Evolutionary conservation across 30 jellyfish, hydroid and myxozoan species (phyloP), one percentile per base, ranked within the genome.

Genomic region (Pelagia noctiluca): DNA sequence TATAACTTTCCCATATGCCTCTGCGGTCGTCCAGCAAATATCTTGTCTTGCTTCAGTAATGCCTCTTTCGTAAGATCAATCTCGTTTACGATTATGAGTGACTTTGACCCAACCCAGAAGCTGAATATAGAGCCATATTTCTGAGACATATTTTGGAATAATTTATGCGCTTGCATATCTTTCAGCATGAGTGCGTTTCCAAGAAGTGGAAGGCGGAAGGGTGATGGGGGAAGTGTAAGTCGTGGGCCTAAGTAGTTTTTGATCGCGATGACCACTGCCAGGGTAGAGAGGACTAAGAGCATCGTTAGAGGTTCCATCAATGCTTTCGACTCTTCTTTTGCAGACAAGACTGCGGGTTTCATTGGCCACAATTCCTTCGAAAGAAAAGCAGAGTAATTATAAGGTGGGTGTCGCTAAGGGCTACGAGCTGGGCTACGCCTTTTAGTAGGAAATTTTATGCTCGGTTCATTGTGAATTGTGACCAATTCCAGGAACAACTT

Each of bases 71-170:
- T 60, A 26, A 49, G 29, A 60, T 62, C 54, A 7, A 53, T 36
- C 38, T 85, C 89, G 72, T 63, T 71, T 3, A 74, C 72, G 49
- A 85, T 47, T 5, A 73, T 69, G 46, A 65, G 71, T 54, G 95
- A 84, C 33, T 33, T 85, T 63, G 48, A n/a, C 10, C 89, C 95
- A 8, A 85, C 49, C 95, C 95, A 85, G 52, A 85, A 71, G 42
- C 84, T 85, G 75, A 73, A 30, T 23, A 85, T 63, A 2, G 76
- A 48, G 21, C 95, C 95, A 24, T 47, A 54, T 35, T 0, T 73
- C 53, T 73, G 46, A 19, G 88, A 42, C 13, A 54, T 53, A 2
- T 46, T 50, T 13, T 57, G 35, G 66, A 85, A 85, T 34, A 85
- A 61, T 28, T 49, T 33, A 54, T 72, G 89, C 16, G 89, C 71